Evolutionary conservation across 2,797 vertebrate genomes (phyloP).

Genomic region (Microctenopoma stevenorrisi): DNA sequence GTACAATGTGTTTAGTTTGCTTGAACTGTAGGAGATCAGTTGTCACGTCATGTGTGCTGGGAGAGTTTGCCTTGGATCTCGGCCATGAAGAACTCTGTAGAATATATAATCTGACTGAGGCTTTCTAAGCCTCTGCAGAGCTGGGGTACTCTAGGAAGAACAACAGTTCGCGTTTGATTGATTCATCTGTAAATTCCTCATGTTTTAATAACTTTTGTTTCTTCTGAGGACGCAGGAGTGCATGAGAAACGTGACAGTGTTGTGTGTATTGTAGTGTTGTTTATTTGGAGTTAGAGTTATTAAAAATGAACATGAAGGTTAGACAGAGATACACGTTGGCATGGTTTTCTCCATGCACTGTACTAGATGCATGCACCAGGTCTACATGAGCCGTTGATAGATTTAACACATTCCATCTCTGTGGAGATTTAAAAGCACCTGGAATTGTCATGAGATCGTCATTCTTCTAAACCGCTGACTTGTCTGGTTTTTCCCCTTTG

Average conservation of each 20-base stretch:
- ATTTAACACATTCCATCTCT: conserved; percentile 59
- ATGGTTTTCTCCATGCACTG: conserved; percentile 43
- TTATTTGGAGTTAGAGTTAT: conserved; percentile 2
- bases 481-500: conserved; percentile 25
- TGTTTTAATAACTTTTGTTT: neutral
- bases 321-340: conserved; percentile 26
- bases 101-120: conserved; percentile 52
- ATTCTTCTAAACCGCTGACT: conserved; percentile 33
- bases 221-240: neutral
- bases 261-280: neutral
- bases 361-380: conserved; percentile 17
- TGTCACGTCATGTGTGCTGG: conserved; percentile 42
- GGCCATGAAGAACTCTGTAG: conserved; percentile 29
- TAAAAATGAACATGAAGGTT: neutral
- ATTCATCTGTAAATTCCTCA: conserved; percentile 7
- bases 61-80: conserved; percentile 46
- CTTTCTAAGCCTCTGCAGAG: conserved; percentile 35
- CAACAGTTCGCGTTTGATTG: conserved; percentile 7
- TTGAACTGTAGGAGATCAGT: conserved; percentile 34
- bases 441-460: conserved; percentile 61
- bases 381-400: conserved; percentile 47
- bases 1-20: conserved; percentile 23
- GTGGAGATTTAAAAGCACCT: conserved; percentile 61
- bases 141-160: conserved; percentile 19
- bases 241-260: neutral